Conservation (phyloP, 1,140 invertebrate genomes). For the Drosophila persimilis region DNA sequence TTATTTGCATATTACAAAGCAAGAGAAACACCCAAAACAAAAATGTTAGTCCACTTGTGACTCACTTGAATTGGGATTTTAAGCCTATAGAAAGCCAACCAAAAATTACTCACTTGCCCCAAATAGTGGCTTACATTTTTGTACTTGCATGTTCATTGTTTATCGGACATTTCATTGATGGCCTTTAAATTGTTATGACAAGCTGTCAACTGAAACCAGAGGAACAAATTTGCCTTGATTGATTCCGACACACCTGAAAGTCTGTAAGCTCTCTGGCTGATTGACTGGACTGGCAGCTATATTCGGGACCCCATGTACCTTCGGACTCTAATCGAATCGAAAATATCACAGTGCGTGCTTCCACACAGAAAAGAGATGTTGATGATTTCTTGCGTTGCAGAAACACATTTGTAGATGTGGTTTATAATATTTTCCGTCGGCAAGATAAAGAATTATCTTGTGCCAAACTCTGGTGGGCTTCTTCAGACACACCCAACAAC, state of each 20-base stretch:
- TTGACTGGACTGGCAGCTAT: too few species aligned
- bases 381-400: too few species aligned
- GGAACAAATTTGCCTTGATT: slow-evolving; percentile 22
- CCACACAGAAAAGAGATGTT: too few species aligned
- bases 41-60: slow-evolving; percentile 54
- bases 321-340: too few species aligned
- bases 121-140: slow-evolving; percentile 53
- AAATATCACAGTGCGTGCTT: too few species aligned
- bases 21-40: slow-evolving; percentile 32
- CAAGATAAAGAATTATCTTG: too few species aligned
- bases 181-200: slow-evolving; percentile 73
- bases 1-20: slow-evolving; percentile 33
- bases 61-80: slow-evolving; percentile 20
- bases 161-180: slow-evolving; percentile 48
- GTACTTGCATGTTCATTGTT: slow-evolving; percentile 36
- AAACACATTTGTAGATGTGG: too few species aligned
- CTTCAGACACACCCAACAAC: not conserved
- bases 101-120: slow-evolving; percentile 60
- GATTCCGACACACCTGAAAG: slow-evolving; percentile 26
- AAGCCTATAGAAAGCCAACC: slow-evolving; percentile 4
- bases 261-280: too few species aligned
- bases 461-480: not conserved
- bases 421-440: not conserved
- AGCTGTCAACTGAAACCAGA: slow-evolving; percentile 43
- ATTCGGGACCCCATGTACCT: too few species aligned